Evolutionary conservation across 2,797 vertebrate species (phyloP).

Genomic region (Periophthalmus magnuspinnatus): DNA sequence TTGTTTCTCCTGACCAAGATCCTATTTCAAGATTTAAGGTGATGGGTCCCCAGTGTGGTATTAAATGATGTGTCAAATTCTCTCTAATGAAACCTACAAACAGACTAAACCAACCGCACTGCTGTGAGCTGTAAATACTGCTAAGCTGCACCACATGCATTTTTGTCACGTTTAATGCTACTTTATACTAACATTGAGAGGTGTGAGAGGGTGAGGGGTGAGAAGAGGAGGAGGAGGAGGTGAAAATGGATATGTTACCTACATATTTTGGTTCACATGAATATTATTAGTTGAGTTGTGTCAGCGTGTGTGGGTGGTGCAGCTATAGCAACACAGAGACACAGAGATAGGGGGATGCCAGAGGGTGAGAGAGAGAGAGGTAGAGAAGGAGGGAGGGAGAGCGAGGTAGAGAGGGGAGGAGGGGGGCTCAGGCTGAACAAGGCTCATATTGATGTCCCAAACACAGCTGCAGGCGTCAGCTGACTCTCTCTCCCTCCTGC

Average conservation of each 20-base stretch:
- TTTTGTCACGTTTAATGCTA: background rate
- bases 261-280: background rate
- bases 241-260: background rate
- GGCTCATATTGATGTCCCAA: conserved; percentile 81
- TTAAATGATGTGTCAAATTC: no score
- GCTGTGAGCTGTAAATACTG: background rate
- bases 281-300: conserved; percentile 9
- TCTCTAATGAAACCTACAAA: background rate
- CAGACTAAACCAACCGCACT: background rate
- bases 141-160: background rate
- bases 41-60: no score
- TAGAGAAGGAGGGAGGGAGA: background rate
- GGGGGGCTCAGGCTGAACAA: conserved; percentile 66
- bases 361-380: conserved; percentile 46
- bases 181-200: background rate
- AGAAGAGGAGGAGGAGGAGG: background rate
- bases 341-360: conserved; percentile 51
- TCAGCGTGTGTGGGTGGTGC: conserved; percentile 6
- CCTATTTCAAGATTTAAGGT: no score
- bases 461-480: conserved; percentile 82
- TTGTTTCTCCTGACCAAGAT: no score
- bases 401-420: conserved; percentile 6
- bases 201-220: no score
- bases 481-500: conserved; percentile 77
- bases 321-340: conserved; percentile 1